Conservation (phyloP, 2,797 vertebrate genomes). For the Mus caroli region DNA sequence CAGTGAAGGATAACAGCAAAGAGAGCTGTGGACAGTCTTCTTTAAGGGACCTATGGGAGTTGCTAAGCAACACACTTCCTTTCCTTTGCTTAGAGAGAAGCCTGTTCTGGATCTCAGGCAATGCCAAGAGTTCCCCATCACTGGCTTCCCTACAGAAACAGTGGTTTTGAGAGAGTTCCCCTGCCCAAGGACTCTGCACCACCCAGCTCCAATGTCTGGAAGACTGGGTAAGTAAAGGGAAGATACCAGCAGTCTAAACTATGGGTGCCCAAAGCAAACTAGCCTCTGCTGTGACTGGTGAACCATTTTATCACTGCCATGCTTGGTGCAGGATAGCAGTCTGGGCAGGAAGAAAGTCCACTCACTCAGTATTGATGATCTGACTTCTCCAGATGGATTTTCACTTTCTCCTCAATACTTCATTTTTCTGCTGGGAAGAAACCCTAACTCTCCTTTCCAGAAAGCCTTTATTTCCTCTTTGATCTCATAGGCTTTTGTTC, state of each 20-base stretch:
- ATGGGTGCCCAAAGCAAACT: not conserved
- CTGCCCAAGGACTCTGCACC: not conserved
- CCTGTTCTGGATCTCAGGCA: not conserved
- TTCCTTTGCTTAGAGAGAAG: not conserved
- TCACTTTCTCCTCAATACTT: not conserved
- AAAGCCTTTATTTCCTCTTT: conserved; percentile 19
- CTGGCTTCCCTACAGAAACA: not conserved
- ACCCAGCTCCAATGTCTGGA: not conserved
- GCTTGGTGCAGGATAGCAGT: not conserved
- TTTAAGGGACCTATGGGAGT: not conserved
- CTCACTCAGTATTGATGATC: not conserved
- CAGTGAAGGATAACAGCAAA: too few species aligned
- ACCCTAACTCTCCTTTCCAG: not conserved
- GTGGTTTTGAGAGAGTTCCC: too few species aligned
- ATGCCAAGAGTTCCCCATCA: not conserved
- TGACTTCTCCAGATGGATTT: not conserved
- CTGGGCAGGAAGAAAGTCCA: not conserved
- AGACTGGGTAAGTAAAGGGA: not conserved
- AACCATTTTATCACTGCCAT: not conserved
- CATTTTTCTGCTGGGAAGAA: not conserved
- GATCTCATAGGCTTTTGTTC: conserved; percentile 3
- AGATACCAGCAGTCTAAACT: not conserved
- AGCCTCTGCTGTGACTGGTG: not conserved
- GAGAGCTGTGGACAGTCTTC: not conserved
- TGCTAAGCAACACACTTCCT: not conserved